Evolutionary conservation across 2,797 vertebrate genomes (phyloP).

Genomic region (Vespertilio murinus): DNA sequence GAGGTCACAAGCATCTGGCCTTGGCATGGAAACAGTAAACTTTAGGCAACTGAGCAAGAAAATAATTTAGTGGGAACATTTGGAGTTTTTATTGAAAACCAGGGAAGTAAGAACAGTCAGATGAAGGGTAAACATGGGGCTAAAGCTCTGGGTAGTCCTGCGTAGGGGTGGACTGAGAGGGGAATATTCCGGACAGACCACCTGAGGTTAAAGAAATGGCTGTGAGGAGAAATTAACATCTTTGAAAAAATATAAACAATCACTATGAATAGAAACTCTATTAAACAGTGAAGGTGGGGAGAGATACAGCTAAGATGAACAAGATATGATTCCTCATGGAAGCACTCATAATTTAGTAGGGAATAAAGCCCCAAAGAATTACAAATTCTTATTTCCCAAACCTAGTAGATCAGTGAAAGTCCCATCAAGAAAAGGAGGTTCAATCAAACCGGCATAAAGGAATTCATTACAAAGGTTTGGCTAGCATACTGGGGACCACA

Average conservation of each 20-base stretch:
- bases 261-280: background rate
- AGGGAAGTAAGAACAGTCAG: background rate
- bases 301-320: background rate
- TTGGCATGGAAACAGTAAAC: background rate
- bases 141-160: background rate
- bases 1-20: background rate
- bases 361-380: background rate
- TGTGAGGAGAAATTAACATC: background rate
- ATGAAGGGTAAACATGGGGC: background rate
- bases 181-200: background rate
- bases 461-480: background rate
- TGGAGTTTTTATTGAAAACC: background rate
- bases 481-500: fast-evolving
- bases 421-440: background rate
- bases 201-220: background rate
- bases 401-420: background rate
- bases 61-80: background rate
- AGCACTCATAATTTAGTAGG: background rate
- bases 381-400: background rate
- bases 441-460: background rate
- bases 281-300: background rate
- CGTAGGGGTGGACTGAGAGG: background rate
- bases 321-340: background rate
- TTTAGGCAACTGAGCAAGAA: background rate
- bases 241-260: background rate